Percentiles rank a stretch among this genome's conserved stretches.
phyloP scores from a whole-genome alignment of 2,113 vertebrate genomes.

The Mungos mungo region DNA sequence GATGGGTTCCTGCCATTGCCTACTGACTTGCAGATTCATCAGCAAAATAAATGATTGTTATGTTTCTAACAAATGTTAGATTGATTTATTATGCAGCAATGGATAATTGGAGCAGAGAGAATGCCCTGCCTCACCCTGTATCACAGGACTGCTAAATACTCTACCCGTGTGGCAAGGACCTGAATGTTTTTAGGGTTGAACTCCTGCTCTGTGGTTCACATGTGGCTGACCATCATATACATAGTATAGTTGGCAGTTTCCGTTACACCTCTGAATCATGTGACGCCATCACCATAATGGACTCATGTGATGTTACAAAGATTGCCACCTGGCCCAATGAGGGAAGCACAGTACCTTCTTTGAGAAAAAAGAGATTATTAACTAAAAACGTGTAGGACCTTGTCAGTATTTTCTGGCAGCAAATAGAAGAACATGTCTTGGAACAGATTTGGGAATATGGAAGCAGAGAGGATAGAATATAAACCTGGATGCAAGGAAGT shows the following conservation, averaged over 20 bases:
- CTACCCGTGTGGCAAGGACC: background rate
- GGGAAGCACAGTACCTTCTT: background rate
- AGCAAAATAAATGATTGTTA: background rate
- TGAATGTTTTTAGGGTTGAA: background rate
- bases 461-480: background rate
- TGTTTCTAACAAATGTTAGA: background rate
- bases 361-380: background rate
- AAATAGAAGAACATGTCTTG: background rate
- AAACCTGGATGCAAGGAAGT: background rate
- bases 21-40: background rate
- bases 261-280: background rate
- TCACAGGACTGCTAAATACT: background rate
- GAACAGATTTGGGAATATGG: background rate
- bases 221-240: background rate
- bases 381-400: background rate
- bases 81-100: background rate
- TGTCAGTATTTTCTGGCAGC: background rate
- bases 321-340: background rate
- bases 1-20: background rate
- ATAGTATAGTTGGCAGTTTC: background rate
- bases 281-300: background rate
- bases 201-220: background rate
- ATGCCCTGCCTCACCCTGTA: background rate
- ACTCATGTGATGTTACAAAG: background rate
- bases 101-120: background rate